Base-by-base conservation (phyloP, 2,888 invertebrate species). In the Maniola hyperantus region DNA sequence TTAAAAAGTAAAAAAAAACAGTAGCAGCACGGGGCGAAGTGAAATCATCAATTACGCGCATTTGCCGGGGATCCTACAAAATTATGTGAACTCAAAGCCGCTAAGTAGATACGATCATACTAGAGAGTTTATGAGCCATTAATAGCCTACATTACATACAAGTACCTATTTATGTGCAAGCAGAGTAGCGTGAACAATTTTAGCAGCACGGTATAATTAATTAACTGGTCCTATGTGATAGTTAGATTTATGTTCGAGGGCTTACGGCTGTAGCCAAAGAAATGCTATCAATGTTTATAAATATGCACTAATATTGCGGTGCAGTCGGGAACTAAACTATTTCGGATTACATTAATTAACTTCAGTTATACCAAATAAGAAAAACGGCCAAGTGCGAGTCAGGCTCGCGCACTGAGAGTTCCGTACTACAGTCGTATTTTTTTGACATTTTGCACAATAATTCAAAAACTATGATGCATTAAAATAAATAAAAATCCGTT, bases 101-200 rank as follows among this genome's bases (percentile, higher is more conserved):
- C 58, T 64, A 66, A 68, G 59, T 58, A 72, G 68, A 72, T 73
- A 73, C 69, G 68, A 72, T 75, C 74, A 70, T 69, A 67, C 69
- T 75, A 70, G 71, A 70, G 70, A 74, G 72, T 74, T 75, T 71
- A 76, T 75, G 75, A 76, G 72, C 72, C 72, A 74, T 75, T 75
- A 75, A 74, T 71, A 71, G 72, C 68, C 67, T 65, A 70, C 72
- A 73, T 74, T 74, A 76, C 73, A 74, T 74, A 72, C 68, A 69
- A 71, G 73, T 70, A 71, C 71, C 71, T 72, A 71, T 73, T 74
- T 74, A 70, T 73, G 73, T 68, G 73, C 72, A 72, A 71, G 69
- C 73, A 74, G 72, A 75, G 71, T 67, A 69, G 72, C 75, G 76
- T 77, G 74, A 76, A 74, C 75, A 76, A 74, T 77, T 77, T 74